A percentile compares a stretch with the other conserved stretches of the same genome.
These are phyloP conservation scores for Deilephila elpenor DNA, from an alignment of 2,888 invertebrate genomes.

Conservation along the genomic window DNA sequence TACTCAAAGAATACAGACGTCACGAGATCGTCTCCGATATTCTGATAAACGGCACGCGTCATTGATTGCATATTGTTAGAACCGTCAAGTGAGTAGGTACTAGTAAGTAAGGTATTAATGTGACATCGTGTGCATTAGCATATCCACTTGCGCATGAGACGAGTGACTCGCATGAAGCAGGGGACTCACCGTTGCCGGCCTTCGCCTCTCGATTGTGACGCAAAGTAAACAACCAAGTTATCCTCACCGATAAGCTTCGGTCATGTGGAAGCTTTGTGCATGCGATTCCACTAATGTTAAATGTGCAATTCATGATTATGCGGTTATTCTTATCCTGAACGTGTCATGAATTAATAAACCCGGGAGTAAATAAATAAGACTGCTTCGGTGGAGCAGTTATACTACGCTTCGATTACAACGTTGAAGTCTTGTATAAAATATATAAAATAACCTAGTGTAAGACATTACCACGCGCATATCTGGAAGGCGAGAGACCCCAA, in stretches of 20 bases:
- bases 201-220: neutral
- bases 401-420: no score
- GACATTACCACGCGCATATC: no score
- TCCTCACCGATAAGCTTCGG: neutral
- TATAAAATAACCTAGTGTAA: no score
- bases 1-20: neutral
- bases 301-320: no score
- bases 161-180: neutral
- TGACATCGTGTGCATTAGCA: neutral
- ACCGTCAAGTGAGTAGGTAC: neutral
- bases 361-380: no score
- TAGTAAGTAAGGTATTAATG: neutral
- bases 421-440: no score
- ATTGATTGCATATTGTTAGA: neutral
- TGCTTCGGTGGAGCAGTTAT: no score
- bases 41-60: no score
- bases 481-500: no score
- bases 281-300: neutral
- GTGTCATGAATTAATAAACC: no score
- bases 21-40: neutral
- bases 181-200: conserved; percentile 13
- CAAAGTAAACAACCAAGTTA: neutral
- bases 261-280: neutral
- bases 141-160: neutral
- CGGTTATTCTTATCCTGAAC: no score